These are phyloP conservation scores for Pavo muticus DNA, from an alignment of 2,113 vertebrate genomes.

Conservation along the genomic window DNA sequence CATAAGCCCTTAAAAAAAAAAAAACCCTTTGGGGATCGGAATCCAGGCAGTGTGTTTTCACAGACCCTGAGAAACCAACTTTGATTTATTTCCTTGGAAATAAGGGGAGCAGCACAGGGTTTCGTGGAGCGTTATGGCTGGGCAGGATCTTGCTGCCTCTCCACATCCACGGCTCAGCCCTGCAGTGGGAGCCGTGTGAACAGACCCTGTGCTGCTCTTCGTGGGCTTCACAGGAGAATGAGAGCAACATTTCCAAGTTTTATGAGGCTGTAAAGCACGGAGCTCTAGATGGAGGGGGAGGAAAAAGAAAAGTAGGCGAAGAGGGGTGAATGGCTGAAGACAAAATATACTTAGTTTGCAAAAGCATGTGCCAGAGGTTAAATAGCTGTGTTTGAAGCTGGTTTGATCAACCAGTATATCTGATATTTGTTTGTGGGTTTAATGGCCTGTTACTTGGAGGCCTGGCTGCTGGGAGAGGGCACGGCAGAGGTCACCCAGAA, in stretches of 20 bases:
- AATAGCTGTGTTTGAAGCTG: background rate
- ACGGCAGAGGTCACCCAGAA: slow-evolving; percentile 44
- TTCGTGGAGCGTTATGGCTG: slow-evolving; percentile 40
- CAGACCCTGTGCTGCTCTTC: background rate
- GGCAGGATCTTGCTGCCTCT: background rate
- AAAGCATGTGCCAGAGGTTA: background rate
- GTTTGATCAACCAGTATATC: slow-evolving; percentile 39
- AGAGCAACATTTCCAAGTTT: slow-evolving; percentile 26
- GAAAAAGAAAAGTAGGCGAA: background rate
- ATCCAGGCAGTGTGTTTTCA: slow-evolving; percentile 48
- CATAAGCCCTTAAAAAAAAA: slow-evolving; percentile 46
- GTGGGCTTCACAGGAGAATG: slow-evolving; percentile 16
- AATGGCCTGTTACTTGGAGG: slow-evolving; percentile 36
- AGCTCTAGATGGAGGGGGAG: background rate
- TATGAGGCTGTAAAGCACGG: background rate
- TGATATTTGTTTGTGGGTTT: slow-evolving; percentile 62
- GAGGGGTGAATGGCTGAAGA: background rate
- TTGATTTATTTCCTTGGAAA: slow-evolving; percentile 67
- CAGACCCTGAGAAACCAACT: slow-evolving; percentile 66
- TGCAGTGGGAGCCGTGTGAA: background rate
- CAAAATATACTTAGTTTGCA: background rate
- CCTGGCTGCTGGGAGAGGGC: slow-evolving; percentile 63
- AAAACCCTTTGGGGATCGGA: slow-evolving; percentile 27
- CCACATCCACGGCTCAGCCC: background rate
- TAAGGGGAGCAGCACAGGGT: slow-evolving; percentile 3